Evolutionary conservation across 2,113 vertebrate genomes (phyloP).

Genomic region (Tursiops truncatus): DNA sequence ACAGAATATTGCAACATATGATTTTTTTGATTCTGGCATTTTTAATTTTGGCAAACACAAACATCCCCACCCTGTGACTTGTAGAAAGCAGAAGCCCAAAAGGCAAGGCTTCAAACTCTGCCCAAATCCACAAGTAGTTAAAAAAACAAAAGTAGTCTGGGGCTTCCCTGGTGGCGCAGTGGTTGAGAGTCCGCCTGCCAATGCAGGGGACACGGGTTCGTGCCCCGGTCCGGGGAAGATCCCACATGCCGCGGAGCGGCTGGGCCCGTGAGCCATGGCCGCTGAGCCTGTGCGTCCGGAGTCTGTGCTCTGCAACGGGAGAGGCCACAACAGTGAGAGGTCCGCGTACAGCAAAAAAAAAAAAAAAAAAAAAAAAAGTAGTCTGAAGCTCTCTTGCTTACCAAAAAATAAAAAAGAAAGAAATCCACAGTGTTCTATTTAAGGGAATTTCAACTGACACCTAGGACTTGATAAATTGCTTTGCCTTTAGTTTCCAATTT

Average conservation of each 20-base stretch:
- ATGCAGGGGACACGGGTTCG: too few relatives aligned
- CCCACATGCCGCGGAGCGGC: too few relatives aligned
- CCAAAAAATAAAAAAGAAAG: background rate
- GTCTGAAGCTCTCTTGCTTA: background rate
- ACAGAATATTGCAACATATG: background rate
- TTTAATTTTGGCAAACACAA: slow-evolving; percentile 37
- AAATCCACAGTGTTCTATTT: background rate
- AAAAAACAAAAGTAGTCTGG: background rate
- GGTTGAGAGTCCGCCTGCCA: too few relatives aligned
- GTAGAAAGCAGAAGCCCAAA: background rate
- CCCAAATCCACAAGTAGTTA: background rate
- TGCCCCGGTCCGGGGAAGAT: too few relatives aligned
- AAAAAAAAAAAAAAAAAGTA: background rate
- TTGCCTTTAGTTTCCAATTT: background rate
- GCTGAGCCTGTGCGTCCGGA: too few relatives aligned
- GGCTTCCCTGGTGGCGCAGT: too few relatives aligned
- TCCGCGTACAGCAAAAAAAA: background rate
- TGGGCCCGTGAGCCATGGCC: too few relatives aligned
- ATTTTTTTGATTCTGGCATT: background rate
- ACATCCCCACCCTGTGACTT: background rate
- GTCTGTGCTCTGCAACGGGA: too few relatives aligned
- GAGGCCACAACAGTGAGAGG: too few relatives aligned
- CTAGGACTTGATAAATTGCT: background rate
- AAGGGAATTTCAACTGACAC: background rate
- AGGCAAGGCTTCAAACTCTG: background rate